Base-by-base conservation (phyloP, 1,140 invertebrate species). In the Drosophila kohkoa region DNA sequence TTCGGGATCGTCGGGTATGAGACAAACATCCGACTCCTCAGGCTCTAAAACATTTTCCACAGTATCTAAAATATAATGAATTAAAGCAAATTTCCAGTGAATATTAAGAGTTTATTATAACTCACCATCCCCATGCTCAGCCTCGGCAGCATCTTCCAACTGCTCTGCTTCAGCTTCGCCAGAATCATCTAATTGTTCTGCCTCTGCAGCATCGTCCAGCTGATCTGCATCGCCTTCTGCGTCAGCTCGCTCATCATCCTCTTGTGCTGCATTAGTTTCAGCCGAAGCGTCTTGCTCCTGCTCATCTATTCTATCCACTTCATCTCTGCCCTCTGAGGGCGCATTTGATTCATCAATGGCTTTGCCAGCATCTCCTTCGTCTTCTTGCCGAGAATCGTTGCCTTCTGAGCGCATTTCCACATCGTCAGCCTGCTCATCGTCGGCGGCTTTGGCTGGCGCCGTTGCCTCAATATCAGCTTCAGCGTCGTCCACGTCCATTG, bases 1-100 rank as follows among this genome's bases (percentile, higher is more conserved):
- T 82, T 95, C 94, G 0, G 94, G 94, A 52, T 92, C 90, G 46
- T 92, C 91, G 7, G 91, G 91, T 59, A 92, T 92, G 4, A 92
- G 86, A 16, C 91, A 92, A 58, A 92, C 89, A 63, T 92, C 91
- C 0, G 91, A 92, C 57, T 92, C 91, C 51, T 92, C 91, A 0
- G 90, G 91, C 45, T 92, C 91, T 46, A 92, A 59, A 0, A 92
- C 91, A 65, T 92, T 92, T 20, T 92, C 91, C 11, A 92, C 91
- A 7, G 88, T 86, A 30, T 90, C 85, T 86, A 16, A 25, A 20
- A 52, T 2, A 7, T 8, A 15, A 67, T 5, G 63, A 5, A 13
- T 4, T 43, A 7, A 3, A 38, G 35, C 8, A 10, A 38, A 2
- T 38, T 10, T 10, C 35, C 20, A 4, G 0, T 25, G 2, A 38